phyloP scores from a whole-genome alignment of 30 jellyfish, hydroid and myxozoan species.

The Turritopsis dohrnii region DNA sequence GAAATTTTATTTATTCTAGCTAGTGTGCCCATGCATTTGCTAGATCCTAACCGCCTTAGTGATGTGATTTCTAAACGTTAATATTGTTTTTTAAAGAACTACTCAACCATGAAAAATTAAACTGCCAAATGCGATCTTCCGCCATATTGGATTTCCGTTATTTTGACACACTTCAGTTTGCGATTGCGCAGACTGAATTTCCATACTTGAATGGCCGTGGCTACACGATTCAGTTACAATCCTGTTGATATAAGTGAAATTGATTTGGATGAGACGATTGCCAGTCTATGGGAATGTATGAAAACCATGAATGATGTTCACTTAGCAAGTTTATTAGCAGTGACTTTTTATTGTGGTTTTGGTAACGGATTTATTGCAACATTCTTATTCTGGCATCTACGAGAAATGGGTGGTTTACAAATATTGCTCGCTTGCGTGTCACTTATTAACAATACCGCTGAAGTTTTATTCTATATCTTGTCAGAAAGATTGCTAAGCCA shows the following conservation, averaged over 20 bases:
- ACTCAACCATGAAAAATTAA: no score
- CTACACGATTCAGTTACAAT: constrained; percentile 53
- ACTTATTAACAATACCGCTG: constrained; percentile 73
- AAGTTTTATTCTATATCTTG: constrained; percentile 59
- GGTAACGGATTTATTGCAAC: constrained; percentile 94
- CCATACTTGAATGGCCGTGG: no score
- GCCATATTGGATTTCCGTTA: no score
- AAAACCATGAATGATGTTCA: constrained; percentile 76
- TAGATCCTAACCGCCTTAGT: no score
- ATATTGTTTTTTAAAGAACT: no score
- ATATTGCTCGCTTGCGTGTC: constrained; percentile 74
- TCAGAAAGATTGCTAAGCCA: constrained; percentile 62
- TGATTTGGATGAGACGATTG: constrained; percentile 37
- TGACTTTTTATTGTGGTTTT: constrained; percentile 86
- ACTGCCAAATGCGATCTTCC: no score
- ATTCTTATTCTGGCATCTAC: constrained; percentile 85
- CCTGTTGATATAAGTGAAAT: constrained; percentile 23
- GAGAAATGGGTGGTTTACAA: constrained; percentile 92
- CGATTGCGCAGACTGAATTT: no score
- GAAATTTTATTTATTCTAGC: no score
- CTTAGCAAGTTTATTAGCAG: constrained; percentile 55
- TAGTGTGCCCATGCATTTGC: no score
- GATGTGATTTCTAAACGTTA: no score
- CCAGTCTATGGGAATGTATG: constrained; percentile 55
- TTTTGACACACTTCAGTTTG: no score